phyloP scores from a whole-genome alignment of 2,888 invertebrate species.

The Clusia tigrina region DNA sequence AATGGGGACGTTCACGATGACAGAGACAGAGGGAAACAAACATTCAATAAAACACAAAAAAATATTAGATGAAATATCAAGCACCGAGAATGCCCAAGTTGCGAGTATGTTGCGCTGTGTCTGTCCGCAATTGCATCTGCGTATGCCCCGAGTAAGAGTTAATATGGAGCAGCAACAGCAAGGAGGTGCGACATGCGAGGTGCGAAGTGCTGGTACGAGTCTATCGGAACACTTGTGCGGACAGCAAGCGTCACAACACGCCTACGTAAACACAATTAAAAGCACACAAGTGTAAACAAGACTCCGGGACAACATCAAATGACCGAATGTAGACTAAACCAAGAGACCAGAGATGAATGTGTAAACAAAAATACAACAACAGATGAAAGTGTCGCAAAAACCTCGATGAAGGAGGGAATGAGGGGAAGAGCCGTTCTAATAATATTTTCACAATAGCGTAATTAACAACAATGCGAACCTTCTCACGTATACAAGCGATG shows the following conservation, averaged over 20 bases:
- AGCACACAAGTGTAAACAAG: conserved; percentile 25
- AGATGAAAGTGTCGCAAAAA: too few species aligned
- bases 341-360: conserved; percentile 19
- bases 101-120: too few species aligned
- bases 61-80: conserved; percentile 54
- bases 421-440: too few species aligned
- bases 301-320: conserved; percentile 40
- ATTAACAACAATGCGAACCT: too few species aligned
- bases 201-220: too few species aligned
- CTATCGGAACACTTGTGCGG: background rate
- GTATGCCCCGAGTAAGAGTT: too few species aligned
- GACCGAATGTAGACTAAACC: conserved; percentile 53
- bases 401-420: too few species aligned
- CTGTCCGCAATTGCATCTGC: conserved; percentile 52
- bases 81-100: conserved; percentile 29
- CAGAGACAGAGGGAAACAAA: conserved; percentile 32
- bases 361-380: too few species aligned
- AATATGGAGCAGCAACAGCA: conserved; percentile 38
- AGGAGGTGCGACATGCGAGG: too few species aligned
- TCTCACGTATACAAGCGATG: too few species aligned
- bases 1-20: conserved; percentile 1
- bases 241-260: conserved; percentile 35
- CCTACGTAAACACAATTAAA: conserved; percentile 54
- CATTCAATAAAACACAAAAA: conserved; percentile 41
- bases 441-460: too few species aligned